phyloP scores from a whole-genome alignment of 2,113 vertebrate genomes.

The Pogona vitticeps region DNA sequence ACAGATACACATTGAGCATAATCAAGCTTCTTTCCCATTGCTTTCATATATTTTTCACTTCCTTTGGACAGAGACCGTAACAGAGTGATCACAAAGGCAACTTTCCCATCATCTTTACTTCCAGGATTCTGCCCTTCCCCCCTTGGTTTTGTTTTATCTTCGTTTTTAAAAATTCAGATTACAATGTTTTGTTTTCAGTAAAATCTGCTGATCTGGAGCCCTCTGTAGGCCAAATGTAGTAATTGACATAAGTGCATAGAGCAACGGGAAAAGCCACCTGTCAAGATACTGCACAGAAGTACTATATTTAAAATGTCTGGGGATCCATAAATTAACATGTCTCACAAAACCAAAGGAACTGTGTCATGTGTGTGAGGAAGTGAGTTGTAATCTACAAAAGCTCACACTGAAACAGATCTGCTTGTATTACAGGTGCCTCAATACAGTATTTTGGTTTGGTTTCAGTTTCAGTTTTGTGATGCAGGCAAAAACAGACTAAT shows the following conservation, averaged over 20 bases:
- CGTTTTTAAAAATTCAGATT: background rate
- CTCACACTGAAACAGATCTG: no score
- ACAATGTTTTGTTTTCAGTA: background rate
- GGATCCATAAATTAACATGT: background rate
- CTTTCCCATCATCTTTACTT: background rate
- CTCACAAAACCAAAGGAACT: no score
- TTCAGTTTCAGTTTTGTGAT: no score
- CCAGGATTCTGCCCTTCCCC: background rate
- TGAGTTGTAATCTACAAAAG: no score
- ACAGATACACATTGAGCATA: background rate
- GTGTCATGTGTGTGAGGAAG: no score
- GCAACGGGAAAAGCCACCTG: slow-evolving; percentile 16
- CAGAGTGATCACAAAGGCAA: background rate
- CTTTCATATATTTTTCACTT: background rate
- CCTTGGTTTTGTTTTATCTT: background rate
- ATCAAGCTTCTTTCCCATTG: background rate
- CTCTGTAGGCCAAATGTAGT: background rate
- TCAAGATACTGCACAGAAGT: background rate
- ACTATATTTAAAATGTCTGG: background rate
- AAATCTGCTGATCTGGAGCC: background rate
- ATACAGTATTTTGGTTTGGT: no score
- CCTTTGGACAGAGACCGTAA: background rate
- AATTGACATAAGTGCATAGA: background rate
- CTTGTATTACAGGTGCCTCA: no score
- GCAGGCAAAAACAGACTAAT: no score